phyloP scores from a whole-genome alignment of 2,888 invertebrate genomes.

The Uropetala carovei region DNA sequence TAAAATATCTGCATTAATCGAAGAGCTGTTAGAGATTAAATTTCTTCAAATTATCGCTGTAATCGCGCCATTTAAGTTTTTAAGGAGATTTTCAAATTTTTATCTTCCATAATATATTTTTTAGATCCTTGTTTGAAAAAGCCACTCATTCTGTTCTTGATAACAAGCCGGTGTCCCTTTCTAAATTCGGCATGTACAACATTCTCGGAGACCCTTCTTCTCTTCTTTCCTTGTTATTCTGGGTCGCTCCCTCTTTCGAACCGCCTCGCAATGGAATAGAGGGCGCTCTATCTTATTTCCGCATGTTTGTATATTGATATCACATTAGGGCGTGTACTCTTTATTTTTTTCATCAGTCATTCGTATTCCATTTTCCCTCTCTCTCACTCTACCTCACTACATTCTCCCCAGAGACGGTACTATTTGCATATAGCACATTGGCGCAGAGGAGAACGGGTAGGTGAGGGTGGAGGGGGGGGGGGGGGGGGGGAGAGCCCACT shows the following conservation, averaged over 20 bases:
- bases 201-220: neutral
- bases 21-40: too few species aligned
- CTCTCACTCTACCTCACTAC: neutral
- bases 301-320: neutral
- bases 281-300: neutral
- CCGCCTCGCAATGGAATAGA: neutral
- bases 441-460: neutral
- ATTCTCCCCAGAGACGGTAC: neutral
- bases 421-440: neutral
- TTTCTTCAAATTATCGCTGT: too few species aligned
- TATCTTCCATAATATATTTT: too few species aligned
- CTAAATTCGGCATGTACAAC: neutral
- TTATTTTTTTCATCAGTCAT: neutral
- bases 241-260: neutral
- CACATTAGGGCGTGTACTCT: neutral
- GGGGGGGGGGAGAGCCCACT: too few species aligned
- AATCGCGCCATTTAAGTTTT: too few species aligned
- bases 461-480: neutral
- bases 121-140: too few species aligned
- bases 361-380: neutral
- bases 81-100: too few species aligned
- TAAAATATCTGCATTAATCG: too few species aligned
- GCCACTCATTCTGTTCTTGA: too few species aligned
- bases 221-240: neutral
- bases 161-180: too few species aligned